These are phyloP conservation scores for Seriola dumerili DNA, from an alignment of 2,113 vertebrate species.

Conservation along the genomic window DNA sequence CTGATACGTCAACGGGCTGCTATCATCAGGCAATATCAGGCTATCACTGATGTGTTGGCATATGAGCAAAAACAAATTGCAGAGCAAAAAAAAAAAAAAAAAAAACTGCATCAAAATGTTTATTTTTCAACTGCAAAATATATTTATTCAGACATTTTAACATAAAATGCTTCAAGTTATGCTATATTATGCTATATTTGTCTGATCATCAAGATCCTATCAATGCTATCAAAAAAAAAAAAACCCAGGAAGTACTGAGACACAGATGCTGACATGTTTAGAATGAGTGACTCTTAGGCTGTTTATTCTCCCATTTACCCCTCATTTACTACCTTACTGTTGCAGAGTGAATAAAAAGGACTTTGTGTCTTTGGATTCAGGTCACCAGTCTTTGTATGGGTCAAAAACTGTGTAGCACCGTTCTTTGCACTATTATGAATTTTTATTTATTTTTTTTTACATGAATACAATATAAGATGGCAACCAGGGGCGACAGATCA, in stretches of 20 bases:
- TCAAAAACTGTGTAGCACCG: no score
- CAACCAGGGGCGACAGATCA: constrained; percentile 26
- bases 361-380: constrained; percentile 13
- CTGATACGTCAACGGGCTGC: no score
- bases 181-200: no score
- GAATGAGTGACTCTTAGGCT: not conserved
- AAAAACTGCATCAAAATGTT: no score
- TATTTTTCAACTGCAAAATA: no score
- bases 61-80: not conserved
- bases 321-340: constrained; percentile 7
- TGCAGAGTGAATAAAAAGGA: constrained; percentile 10
- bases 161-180: no score
- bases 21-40: no score
- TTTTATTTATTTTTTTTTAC: not conserved
- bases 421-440: not conserved
- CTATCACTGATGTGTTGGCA: no score
- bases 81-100: no score
- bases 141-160: no score
- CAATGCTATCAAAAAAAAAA: not conserved
- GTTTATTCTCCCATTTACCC: not conserved
- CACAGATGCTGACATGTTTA: not conserved
- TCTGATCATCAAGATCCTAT: not conserved
- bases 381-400: not conserved
- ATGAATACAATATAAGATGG: constrained; percentile 22
- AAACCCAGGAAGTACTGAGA: not conserved